Percentiles rank a stretch among this genome's conserved stretches.
These are phyloP conservation scores for Garrulus glandarius DNA, from an alignment of 2,797 vertebrate genomes.

Conservation along the genomic window DNA sequence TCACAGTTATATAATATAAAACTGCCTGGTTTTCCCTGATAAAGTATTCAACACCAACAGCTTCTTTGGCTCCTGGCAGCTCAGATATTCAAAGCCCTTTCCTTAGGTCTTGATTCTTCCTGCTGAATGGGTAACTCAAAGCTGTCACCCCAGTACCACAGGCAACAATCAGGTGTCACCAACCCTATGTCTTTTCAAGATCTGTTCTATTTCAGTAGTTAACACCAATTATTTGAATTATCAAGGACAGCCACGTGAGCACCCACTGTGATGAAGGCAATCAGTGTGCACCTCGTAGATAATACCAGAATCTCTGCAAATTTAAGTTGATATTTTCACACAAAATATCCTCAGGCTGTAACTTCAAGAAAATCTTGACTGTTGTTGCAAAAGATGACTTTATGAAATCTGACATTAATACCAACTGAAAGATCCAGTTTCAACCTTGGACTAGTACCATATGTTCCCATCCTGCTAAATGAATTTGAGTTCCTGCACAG, in stretches of 20 bases:
- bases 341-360: not conserved
- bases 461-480: not conserved
- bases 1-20: not conserved
- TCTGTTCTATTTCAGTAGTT: not conserved
- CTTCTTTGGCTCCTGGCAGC: not conserved
- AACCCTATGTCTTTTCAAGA: rapidly evolving
- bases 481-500: not conserved
- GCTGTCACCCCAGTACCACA: not conserved
- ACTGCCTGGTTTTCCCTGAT: not conserved
- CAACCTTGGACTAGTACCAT: not conserved
- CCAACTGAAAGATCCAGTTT: not conserved
- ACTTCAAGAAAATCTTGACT: not conserved
- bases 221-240: not conserved
- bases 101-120: not conserved
- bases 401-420: not conserved
- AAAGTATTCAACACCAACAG: not conserved
- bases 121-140: not conserved
- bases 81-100: not conserved
- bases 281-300: not conserved
- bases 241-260: not conserved
- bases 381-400: not conserved
- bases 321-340: not conserved
- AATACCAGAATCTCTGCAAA: not conserved
- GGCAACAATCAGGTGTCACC: not conserved
- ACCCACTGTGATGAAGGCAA: not conserved